Conservation (phyloP, 2,113 vertebrate species). For the Charina bottae region DNA sequence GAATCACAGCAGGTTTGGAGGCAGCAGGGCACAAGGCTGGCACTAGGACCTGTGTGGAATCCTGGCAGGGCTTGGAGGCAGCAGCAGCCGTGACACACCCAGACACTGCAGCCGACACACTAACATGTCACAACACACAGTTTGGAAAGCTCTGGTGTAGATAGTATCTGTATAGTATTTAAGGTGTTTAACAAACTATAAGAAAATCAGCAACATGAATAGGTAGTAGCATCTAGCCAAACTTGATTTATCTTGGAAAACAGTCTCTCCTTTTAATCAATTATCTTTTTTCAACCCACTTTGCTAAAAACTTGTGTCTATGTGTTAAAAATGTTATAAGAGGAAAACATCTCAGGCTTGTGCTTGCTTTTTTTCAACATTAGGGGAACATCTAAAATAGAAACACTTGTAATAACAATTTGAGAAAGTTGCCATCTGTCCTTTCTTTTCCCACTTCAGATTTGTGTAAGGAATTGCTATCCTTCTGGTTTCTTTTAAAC, state of each 20-base stretch:
- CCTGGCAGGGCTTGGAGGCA: no score
- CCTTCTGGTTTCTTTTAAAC: not conserved
- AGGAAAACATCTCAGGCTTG: not conserved
- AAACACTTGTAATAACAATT: not conserved
- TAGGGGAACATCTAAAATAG: not conserved
- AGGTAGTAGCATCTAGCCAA: not conserved
- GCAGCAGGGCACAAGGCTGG: no score
- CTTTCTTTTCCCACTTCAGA: not conserved
- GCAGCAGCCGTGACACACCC: no score
- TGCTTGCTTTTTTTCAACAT: conserved; percentile 11
- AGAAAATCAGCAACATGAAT: not conserved
- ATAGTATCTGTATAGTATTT: not conserved
- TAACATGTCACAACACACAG: no score
- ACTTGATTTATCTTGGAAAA: not conserved
- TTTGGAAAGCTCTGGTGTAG: no score
- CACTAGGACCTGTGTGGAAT: no score
- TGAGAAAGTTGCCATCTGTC: conserved; percentile 24
- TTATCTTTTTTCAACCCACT: not conserved
- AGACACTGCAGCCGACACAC: no score
- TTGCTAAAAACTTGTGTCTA: not conserved
- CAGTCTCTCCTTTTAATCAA: not conserved
- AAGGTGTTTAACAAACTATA: not conserved
- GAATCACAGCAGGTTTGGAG: no score
- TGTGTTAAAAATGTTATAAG: not conserved
- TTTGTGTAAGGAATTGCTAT: conserved; percentile 1